Base-by-base conservation (phyloP, 2,113 vertebrate genomes). In the Perca flavescens region DNA sequence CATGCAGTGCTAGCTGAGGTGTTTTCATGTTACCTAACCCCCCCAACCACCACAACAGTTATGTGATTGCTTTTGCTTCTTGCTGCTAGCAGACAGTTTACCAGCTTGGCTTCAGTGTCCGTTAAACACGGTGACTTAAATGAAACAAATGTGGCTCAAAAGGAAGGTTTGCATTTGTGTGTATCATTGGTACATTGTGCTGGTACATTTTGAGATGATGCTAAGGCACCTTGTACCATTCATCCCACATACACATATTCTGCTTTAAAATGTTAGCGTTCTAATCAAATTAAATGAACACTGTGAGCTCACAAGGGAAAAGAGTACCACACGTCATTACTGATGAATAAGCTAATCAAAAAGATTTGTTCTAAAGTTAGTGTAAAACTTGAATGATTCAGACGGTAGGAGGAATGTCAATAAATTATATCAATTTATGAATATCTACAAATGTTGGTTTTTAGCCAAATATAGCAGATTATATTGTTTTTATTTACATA, bases 1-100 rank as follows among this genome's bases (percentile, higher is more conserved):
- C 61, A 56, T 17, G 53, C 36, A 58, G 28, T 70, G 62, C 67
- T 62, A 70, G 63, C 77, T 66, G 47, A 67, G 49, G 49, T 34
- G 62, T 74, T 73, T 87, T 83, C 50, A 31, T 70, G 40, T 75
- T 65, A 36, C 69, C 74, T 83, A 62, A 81, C 19, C 64, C 40
- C 25, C 22, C 4, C 16, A 3, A n/a, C 58, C 46, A n/a, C 64
- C 64, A 62, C 71, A 79, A 50, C 65, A 65, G 7, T 8, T 74
- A 21, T 60, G 47, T 71, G 21, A 81, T 72, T 74, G 36, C 47
- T 69, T 88, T 75, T 73, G 81, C 73, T 74, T 78, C 57, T 69
- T 69, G 73, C 70, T 83, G 58, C 81, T 75, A 62, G 56, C 54
- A 43, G 56, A 58, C 28, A 34, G n/a, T 85, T 85, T 81, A 75